Evolutionary conservation across 2,888 invertebrate genomes (phyloP).

Genomic region (Andrena minutula): DNA sequence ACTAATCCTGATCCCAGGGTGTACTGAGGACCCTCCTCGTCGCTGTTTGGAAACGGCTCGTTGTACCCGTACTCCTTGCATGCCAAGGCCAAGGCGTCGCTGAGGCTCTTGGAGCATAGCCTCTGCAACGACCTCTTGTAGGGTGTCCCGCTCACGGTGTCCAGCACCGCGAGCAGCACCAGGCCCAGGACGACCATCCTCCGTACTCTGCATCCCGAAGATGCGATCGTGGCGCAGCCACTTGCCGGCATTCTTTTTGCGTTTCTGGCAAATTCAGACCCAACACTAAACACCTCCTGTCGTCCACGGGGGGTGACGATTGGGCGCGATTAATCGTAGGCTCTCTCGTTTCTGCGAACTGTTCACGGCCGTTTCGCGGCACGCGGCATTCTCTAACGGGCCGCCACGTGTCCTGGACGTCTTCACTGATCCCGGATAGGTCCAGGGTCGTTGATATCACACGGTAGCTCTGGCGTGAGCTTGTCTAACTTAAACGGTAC

Average conservation of each 20-base stretch:
- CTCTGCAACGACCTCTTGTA: constrained; percentile 64
- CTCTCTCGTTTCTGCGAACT: background rate
- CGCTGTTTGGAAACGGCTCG: constrained; percentile 77
- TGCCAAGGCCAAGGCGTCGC: constrained; percentile 79
- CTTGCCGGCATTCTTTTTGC: constrained; percentile 24
- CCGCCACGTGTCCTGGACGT: constrained; percentile 25
- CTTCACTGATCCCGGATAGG: background rate
- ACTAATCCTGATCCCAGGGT: constrained; percentile 77
- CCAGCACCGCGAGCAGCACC: constrained; percentile 60
- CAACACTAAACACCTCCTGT: background rate
- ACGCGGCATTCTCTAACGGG: constrained; percentile 31
- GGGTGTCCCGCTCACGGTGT: constrained; percentile 52
- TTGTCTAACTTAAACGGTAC: background rate
- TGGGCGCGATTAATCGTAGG: background rate
- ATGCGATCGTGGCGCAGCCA: constrained; percentile 9
- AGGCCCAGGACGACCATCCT: constrained; percentile 52
- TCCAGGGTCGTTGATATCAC: constrained; percentile 9
- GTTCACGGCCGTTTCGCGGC: constrained; percentile 21
- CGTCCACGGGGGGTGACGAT: background rate
- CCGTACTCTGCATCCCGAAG: constrained; percentile 16
- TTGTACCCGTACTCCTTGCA: constrained; percentile 80
- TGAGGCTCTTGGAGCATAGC: constrained; percentile 80
- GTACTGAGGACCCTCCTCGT: constrained; percentile 68
- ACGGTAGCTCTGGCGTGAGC: background rate
- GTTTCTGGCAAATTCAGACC: background rate